Evolutionary conservation across 2,888 invertebrate species (phyloP).

Genomic region (Pandemis corylana): DNA sequence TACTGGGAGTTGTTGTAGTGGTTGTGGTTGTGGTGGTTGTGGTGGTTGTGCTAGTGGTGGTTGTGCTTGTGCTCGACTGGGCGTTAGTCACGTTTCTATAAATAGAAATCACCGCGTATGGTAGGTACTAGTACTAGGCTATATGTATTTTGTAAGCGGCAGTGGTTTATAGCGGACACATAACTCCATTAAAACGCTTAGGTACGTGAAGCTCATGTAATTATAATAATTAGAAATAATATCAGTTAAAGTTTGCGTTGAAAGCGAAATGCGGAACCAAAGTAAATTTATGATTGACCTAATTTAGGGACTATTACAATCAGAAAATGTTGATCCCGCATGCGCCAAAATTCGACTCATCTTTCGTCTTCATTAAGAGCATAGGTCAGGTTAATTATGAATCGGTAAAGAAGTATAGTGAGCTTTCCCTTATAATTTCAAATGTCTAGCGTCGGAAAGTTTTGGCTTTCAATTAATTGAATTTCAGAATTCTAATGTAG

Average conservation of each 20-base stretch:
- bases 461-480: too few relatives aligned
- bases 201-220: neutral
- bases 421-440: too few relatives aligned
- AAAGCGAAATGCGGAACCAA: neutral
- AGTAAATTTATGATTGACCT: too few relatives aligned
- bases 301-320: too few relatives aligned
- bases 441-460: too few relatives aligned
- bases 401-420: too few relatives aligned
- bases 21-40: slow-evolving; percentile 68
- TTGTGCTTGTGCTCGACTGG: slow-evolving; percentile 61
- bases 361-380: too few relatives aligned
- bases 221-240: neutral
- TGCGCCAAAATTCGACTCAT: too few relatives aligned
- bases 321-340: too few relatives aligned
- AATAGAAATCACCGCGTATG: slow-evolving; percentile 53
- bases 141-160: neutral
- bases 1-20: slow-evolving; percentile 72
- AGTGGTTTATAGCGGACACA: neutral
- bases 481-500: neutral
- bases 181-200: neutral
- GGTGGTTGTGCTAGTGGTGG: slow-evolving; percentile 52
- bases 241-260: neutral
- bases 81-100: slow-evolving; percentile 47
- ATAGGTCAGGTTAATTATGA: too few relatives aligned
- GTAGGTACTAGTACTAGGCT: neutral